Conservation (phyloP, 2,797 vertebrate species). For the Gallinago stenura region DNA sequence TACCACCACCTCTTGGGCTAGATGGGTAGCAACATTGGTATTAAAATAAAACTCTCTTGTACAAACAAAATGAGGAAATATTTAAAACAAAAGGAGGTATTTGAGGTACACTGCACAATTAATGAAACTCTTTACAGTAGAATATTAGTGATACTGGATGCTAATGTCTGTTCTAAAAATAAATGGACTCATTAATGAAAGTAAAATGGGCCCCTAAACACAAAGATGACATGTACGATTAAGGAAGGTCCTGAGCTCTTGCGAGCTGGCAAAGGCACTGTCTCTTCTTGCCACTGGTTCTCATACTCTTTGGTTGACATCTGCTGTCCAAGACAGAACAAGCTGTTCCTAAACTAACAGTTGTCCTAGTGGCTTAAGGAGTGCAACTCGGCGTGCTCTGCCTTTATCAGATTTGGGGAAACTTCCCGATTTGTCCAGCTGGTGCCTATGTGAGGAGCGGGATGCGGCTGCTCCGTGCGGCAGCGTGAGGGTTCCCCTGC, state of each 20-base stretch:
- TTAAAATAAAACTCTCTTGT: not conserved
- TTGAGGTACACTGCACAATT: not conserved
- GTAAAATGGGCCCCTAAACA: not conserved
- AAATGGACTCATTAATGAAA: not conserved
- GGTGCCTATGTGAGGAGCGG: not conserved
- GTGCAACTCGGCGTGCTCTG: not conserved
- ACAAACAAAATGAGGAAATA: not conserved
- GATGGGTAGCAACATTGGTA: not conserved
- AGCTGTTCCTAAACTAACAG: not conserved
- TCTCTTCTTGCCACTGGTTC: not conserved
- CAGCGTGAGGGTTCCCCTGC: accelerated
- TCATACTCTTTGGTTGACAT: not conserved
- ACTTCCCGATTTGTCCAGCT: accelerated
- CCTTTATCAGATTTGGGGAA: not conserved
- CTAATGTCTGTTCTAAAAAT: not conserved
- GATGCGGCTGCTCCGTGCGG: accelerated
- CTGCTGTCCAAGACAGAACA: not conserved
- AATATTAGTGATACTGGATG: not conserved
- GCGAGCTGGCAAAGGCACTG: accelerated
- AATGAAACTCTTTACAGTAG: not conserved
- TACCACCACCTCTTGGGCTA: not conserved
- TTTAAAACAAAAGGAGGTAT: not conserved
- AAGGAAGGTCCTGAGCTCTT: not conserved
- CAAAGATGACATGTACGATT: not conserved
- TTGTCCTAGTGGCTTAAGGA: not conserved